phyloP scores from a whole-genome alignment of 2,797 vertebrate species.

The Orientallactaga sibirica region DNA sequence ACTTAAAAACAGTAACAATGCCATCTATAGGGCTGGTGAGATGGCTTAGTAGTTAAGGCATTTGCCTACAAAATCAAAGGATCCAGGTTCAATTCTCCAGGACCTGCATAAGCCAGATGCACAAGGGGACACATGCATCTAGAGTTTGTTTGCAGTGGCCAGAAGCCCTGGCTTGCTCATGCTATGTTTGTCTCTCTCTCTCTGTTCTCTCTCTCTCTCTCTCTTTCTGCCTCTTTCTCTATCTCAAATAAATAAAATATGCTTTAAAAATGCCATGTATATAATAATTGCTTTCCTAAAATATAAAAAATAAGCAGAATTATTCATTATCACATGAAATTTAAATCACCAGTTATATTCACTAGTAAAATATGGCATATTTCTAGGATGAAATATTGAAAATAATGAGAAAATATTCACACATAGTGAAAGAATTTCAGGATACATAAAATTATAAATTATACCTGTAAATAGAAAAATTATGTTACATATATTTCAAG shows the following conservation, averaged over 20 bases:
- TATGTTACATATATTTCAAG: not conserved
- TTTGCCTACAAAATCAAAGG: too few relatives aligned
- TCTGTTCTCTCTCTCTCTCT: too few relatives aligned
- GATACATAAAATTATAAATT: not conserved
- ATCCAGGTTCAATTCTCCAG: too few relatives aligned
- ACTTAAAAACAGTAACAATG: constrained; percentile 11
- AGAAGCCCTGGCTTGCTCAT: too few relatives aligned
- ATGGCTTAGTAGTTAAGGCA: too few relatives aligned
- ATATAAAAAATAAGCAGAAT: not conserved
- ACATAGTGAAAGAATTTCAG: not conserved
- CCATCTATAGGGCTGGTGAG: not conserved
- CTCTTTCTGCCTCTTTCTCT: too few relatives aligned
- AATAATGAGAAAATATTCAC: not conserved
- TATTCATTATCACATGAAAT: constrained; percentile 13
- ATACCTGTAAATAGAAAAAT: not conserved
- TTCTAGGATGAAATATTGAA: constrained; percentile 47
- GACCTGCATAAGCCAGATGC: too few relatives aligned
- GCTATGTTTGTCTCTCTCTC: too few relatives aligned
- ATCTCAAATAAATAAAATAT: not conserved
- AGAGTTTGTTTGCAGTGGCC: too few relatives aligned
- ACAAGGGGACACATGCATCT: too few relatives aligned
- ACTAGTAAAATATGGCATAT: not conserved
- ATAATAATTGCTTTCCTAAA: not conserved
- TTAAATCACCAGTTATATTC: not conserved
- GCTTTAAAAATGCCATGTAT: not conserved